These are phyloP conservation scores for Aphidoletes aphidimyza DNA, from an alignment of 2,888 invertebrate genomes.

Conservation along the genomic window DNA sequence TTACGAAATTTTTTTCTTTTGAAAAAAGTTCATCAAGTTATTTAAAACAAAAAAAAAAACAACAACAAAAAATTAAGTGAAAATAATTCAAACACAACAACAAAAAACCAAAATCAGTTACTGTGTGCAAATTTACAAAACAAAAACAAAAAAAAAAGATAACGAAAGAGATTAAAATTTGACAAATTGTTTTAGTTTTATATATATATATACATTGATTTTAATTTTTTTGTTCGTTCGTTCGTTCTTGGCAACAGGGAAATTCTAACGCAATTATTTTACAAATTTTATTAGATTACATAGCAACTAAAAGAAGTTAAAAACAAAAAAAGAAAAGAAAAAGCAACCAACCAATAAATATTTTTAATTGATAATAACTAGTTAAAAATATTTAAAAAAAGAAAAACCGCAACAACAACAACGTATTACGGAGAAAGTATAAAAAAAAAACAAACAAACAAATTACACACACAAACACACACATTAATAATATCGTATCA, in stretches of 20 bases:
- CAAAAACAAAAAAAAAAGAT: neutral
- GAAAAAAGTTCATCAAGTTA: constrained; percentile 46
- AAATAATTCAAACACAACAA: neutral
- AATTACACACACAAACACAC: too few species aligned
- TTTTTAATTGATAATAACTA: constrained; percentile 49
- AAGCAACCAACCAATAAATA: constrained; percentile 46
- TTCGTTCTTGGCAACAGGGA: constrained; percentile 49
- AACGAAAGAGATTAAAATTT: constrained; percentile 51
- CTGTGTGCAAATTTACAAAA: constrained; percentile 50
- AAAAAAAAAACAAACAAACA: neutral
- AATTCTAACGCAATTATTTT: constrained; percentile 51
- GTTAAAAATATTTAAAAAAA: neutral
- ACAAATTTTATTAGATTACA: constrained; percentile 49
- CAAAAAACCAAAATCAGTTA: constrained; percentile 47
- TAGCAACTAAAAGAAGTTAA: neutral
- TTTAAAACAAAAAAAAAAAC: neutral
- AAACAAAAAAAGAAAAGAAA: neutral
- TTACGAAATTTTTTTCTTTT: constrained; percentile 52
- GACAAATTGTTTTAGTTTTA: constrained; percentile 44
- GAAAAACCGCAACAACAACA: neutral
- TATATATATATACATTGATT: constrained; percentile 51
- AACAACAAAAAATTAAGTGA: neutral
- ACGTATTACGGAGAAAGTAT: neutral
- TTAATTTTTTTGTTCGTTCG: constrained; percentile 49
- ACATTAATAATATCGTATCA: constrained; percentile 31